phyloP scores from a whole-genome alignment of 2,797 vertebrate genomes.

The Eremophila alpestris region DNA sequence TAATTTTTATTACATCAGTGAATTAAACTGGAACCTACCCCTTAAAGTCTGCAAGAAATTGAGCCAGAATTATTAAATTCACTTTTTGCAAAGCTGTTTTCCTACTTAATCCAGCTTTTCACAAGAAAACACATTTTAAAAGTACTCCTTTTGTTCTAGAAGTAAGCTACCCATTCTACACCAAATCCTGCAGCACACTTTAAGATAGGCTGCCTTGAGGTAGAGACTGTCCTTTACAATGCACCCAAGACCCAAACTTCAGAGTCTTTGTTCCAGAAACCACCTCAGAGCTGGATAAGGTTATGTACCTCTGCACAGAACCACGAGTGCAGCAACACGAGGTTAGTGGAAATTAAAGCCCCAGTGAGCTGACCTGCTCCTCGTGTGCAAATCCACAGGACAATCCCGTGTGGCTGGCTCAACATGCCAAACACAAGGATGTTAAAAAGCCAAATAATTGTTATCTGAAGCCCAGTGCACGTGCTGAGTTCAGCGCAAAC shows the following conservation, averaged over 20 bases:
- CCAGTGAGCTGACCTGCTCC: background rate
- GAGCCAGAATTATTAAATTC: background rate
- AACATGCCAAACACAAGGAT: background rate
- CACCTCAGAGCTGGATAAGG: background rate
- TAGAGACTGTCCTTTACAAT: background rate
- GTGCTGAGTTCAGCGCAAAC: conserved; percentile 15
- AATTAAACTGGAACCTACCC: background rate
- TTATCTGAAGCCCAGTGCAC: background rate
- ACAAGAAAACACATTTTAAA: background rate
- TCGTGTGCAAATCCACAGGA: rapidly evolving
- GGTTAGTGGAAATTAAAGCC: background rate
- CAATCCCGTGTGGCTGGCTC: background rate
- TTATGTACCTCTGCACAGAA: background rate
- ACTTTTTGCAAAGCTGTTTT: background rate
- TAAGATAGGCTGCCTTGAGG: background rate
- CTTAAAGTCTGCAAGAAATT: background rate
- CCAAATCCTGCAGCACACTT: background rate
- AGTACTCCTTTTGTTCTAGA: background rate
- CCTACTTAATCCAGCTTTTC: background rate
- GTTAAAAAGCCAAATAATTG: conserved; percentile 18
- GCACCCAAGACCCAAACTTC: background rate
- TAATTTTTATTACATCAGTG: background rate
- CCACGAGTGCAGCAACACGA: background rate
- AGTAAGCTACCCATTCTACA: background rate
- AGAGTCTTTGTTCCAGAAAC: background rate